phyloP scores from a whole-genome alignment of 1,140 invertebrate species.

The Danaus melanippus region DNA sequence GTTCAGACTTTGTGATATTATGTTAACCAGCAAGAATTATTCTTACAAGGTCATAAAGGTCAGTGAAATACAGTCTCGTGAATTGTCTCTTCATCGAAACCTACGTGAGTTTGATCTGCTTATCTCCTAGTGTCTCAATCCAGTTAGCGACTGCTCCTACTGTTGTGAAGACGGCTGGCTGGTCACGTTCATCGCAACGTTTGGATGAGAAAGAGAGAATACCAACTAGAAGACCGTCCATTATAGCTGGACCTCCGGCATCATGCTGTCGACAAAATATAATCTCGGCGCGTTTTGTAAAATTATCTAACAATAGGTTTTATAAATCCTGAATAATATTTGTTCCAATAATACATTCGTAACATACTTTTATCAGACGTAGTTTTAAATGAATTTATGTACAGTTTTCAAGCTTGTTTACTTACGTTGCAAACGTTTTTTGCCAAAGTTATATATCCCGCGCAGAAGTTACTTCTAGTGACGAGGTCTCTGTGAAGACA shows the following conservation, averaged over 20 bases:
- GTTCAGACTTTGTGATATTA: too few species aligned
- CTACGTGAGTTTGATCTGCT: slow-evolving; percentile 21
- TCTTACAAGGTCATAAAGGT: too few species aligned
- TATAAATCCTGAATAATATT: too few species aligned
- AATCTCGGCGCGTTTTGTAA: too few species aligned
- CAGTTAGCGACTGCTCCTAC: slow-evolving; percentile 34
- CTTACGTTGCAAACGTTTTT: slow-evolving; percentile 62
- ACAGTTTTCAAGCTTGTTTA: slow-evolving; percentile 1
- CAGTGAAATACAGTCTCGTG: too few species aligned
- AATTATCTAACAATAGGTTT: too few species aligned
- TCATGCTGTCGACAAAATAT: slow-evolving; percentile 38
- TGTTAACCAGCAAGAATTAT: too few species aligned
- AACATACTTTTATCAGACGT: too few species aligned
- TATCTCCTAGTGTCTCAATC: slow-evolving; percentile 34
- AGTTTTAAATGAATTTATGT: too few species aligned
- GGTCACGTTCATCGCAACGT: slow-evolving; percentile 45
- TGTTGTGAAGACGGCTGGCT: slow-evolving; percentile 52
- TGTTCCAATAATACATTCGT: too few species aligned
- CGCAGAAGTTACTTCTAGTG: slow-evolving; percentile 54
- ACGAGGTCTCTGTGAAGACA: slow-evolving; percentile 43
- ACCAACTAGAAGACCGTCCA: slow-evolving; percentile 39
- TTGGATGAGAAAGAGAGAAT: slow-evolving; percentile 53
- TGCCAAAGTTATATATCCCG: slow-evolving; percentile 43
- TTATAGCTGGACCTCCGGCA: slow-evolving; percentile 51
- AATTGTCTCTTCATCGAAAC: too few species aligned